These are phyloP conservation scores for Xestia xanthographa DNA, from an alignment of 2,888 invertebrate species.

Conservation along the genomic window DNA sequence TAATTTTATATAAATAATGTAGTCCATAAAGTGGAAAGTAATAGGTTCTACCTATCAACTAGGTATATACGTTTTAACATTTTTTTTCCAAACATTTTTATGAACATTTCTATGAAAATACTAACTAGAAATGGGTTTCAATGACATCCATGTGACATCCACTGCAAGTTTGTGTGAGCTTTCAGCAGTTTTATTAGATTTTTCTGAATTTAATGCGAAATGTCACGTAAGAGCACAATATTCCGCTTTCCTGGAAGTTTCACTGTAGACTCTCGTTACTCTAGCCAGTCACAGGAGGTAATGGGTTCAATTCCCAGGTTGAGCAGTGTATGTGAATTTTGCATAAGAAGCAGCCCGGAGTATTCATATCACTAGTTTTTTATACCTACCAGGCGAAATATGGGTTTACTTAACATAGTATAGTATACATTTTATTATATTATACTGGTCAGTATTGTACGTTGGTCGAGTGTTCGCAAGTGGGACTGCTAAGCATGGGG, in stretches of 20 bases:
- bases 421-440: no score
- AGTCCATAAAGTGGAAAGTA: background rate
- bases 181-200: slow-evolving; percentile 13
- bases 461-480: background rate
- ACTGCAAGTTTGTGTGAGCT: background rate
- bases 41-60: background rate
- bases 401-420: background rate
- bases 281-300: background rate
- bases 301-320: background rate
- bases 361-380: background rate
- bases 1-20: background rate
- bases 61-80: background rate
- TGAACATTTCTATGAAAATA: background rate
- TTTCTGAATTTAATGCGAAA: background rate
- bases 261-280: background rate
- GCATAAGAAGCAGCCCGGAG: background rate
- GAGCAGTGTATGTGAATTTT: background rate
- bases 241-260: background rate
- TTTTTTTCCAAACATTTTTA: slow-evolving; percentile 1
- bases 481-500: background rate
- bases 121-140: background rate
- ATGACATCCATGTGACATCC: background rate
- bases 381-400: background rate
- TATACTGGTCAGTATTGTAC: no score
- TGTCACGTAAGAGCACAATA: background rate